phyloP scores from a whole-genome alignment of 1,140 invertebrate genomes.

The Drosophila insularis region DNA sequence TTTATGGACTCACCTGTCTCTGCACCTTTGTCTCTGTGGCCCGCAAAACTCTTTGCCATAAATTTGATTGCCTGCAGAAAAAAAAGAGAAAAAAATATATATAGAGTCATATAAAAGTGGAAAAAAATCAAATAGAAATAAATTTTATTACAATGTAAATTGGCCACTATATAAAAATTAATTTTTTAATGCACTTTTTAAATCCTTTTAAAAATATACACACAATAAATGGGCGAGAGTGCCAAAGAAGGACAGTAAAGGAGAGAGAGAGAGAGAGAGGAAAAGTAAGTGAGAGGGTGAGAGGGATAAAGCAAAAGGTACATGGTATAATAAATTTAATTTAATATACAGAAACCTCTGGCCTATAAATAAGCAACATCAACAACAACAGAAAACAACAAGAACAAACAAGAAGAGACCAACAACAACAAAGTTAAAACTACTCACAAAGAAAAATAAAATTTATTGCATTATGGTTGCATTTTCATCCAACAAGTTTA shows the following conservation, averaged over 20 bases:
- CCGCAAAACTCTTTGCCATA: not conserved
- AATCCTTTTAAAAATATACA: constrained; percentile 54
- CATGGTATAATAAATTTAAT: constrained; percentile 72
- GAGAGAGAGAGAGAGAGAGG: constrained; percentile 5
- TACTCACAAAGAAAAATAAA: constrained; percentile 53
- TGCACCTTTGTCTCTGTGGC: not conserved
- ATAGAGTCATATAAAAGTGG: too few species aligned
- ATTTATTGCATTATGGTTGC: constrained; percentile 75
- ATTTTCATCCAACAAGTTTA: constrained; percentile 63
- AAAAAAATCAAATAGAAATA: constrained; percentile 24
- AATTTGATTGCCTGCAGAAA: not conserved
- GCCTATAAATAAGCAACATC: constrained; percentile 45
- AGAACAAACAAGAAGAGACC: constrained; percentile 13
- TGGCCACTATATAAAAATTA: constrained; percentile 59
- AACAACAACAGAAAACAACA: constrained; percentile 32
- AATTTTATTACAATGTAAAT: constrained; percentile 64
- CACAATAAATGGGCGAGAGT: constrained; percentile 8
- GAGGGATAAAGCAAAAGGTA: not conserved
- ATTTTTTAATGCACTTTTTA: constrained; percentile 71
- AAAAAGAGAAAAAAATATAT: not conserved
- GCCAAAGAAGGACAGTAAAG: constrained; percentile 5
- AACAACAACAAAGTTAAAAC: constrained; percentile 42
- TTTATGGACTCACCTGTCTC: constrained; percentile 41
- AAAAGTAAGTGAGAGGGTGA: not conserved
- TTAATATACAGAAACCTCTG: constrained; percentile 66